Evolutionary conservation across 2,797 vertebrate species (phyloP), one percentile per base, ranked within the genome.

Genomic region (Falco novaeseelandiae): DNA sequence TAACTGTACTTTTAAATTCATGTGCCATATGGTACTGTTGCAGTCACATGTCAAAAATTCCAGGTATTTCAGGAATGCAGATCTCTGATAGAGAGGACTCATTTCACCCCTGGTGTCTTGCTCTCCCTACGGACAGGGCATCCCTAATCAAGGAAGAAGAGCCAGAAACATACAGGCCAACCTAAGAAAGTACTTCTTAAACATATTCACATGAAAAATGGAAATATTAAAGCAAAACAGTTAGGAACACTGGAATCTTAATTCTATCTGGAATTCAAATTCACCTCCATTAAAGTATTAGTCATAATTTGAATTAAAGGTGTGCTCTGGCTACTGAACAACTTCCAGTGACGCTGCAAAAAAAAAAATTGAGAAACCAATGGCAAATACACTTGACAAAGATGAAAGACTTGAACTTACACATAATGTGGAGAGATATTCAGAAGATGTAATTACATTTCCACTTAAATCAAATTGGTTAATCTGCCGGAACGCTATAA

Each of bases 381-480:
- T 13, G 32, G 32, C 66, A 85, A 82, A 63, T 22, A 76, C 17
- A 34, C 23, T 76, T 65, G 44, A 69, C 42, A 58, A 76, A 81
- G 83, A 82, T 54, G 32, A 86, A 84, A 91, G 79, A 40, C 44
- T 61, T 83, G 78, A 87, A 95, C 98, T 98, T 98, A 99, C 99
- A 98, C 99, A 99, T 38, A 99, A 98, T 0, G 99, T 99, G 67
- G 99, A 97, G 51, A 99, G 99, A 92, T 99, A 98, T 84, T 99
- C 99, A 0, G 99, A 98, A 57, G 99, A 98, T 3, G 99, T 99
- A 95, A 99, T 98, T 93, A 99, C 98, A 51, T 99, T 99, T 89
- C 99, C 99, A 65, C 99, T 99, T 65, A 99, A 98, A 96, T 99
- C 99, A 92, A 99, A 99, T 20, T 99, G 99, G 98, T 99, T 99